Evolutionary conservation across 2,113 vertebrate species (phyloP).

Genomic region (Bufo gargarizans): DNA sequence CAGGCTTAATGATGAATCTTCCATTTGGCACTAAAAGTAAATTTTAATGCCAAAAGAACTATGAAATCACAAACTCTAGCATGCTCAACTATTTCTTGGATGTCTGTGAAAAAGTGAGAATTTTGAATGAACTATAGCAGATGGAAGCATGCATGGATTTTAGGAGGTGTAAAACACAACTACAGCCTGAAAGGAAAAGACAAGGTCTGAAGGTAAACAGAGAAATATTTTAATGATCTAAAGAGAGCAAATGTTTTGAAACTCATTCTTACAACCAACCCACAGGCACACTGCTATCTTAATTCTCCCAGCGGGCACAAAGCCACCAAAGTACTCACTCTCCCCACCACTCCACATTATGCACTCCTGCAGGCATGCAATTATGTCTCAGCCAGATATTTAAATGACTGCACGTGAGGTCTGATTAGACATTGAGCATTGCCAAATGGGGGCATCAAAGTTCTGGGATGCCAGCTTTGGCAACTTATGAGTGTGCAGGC

Average conservation of each 20-base stretch:
- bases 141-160: constrained; percentile 30
- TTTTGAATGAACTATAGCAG: constrained; percentile 28
- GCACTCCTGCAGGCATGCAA: too few species aligned
- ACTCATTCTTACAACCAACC: not conserved
- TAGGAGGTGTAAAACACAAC: constrained; percentile 27
- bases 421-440: too few species aligned
- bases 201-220: not conserved
- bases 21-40: constrained; percentile 32
- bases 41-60: constrained; percentile 35
- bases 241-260: constrained; percentile 15
- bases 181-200: not conserved
- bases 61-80: constrained; percentile 21
- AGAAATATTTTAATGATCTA: constrained; percentile 18
- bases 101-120: constrained; percentile 37
- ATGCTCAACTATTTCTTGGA: constrained; percentile 36
- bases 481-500: too few species aligned
- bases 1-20: constrained; percentile 39
- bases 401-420: too few species aligned
- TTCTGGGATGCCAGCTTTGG: too few species aligned
- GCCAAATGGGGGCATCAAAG: too few species aligned
- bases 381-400: too few species aligned
- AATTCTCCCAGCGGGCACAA: too few species aligned
- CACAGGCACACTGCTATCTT: not conserved
- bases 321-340: too few species aligned
- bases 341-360: too few species aligned